Base-by-base conservation (phyloP, 2,113 vertebrate genomes). In the Pteronura brasiliensis region DNA sequence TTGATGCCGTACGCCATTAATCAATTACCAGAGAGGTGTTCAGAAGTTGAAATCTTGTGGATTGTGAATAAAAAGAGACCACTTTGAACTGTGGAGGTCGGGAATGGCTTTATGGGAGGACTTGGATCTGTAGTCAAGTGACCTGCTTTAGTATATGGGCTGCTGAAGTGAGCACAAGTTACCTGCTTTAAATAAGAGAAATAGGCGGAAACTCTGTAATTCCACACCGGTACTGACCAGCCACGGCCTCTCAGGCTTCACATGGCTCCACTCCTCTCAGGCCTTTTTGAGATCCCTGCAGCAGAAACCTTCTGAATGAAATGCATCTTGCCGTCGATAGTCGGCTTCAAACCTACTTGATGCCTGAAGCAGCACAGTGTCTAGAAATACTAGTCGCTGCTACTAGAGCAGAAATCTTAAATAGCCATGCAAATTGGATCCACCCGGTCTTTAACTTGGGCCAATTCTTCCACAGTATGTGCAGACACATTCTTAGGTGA, bases 361-460 rank as follows among this genome's bases (percentile, higher is more conserved):
- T 95, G 52, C 72, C 76, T 97, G 94, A 96, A 91, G 90, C 95
- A 95, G 95, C 97, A 96, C 69, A 29, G 92, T 95, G 90, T 97
- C 95, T 96, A 95, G 97, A 97, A 98, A 98, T 98, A 96, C 94
- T 90, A 96, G 94, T 97, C 71, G 95, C 76, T 94, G 88, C 96
- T 96, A 96, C 71, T 85, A 96, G 96, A 98, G 81, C 94, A 97
- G 97, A 98, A 97, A 98, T 98, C 97, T 98, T 97, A 98, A 97
- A 98, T 92, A 97, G 94, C 95, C 96, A 96, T 96, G 97, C 94
- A 98, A 98, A 97, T 98, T 97, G 98, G 71, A 93, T 96, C 97
- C 95, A 98, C 95, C 96, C 96, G 77, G 92, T 97, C 94, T 97
- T 97, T 97, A 97, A 97, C 92, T 93, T 97, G 97, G 96, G 97